Conservation (phyloP, 2,113 vertebrate species). For the Protobothrops flavoviridis region DNA sequence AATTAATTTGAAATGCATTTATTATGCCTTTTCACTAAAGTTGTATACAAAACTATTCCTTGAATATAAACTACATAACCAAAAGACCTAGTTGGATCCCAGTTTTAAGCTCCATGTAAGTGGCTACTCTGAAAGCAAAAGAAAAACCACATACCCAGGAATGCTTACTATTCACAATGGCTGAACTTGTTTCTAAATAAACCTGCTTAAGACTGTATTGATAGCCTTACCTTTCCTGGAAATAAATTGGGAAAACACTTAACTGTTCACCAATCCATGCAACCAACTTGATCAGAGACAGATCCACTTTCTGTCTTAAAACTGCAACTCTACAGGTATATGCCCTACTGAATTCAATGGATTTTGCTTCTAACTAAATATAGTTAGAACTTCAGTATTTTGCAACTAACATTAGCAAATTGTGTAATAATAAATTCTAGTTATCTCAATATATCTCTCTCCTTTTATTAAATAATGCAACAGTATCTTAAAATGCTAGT, state of each 20-base stretch:
- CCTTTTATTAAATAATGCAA: slow-evolving; percentile 12
- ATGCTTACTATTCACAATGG: background rate
- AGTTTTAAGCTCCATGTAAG: background rate
- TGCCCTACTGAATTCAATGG: background rate
- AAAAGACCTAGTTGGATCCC: slow-evolving; percentile 32
- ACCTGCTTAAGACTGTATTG: background rate
- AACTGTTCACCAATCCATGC: background rate
- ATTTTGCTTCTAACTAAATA: slow-evolving; percentile 5
- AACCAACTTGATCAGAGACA: background rate
- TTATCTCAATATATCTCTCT: background rate
- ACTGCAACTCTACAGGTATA: background rate
- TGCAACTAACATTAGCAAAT: background rate
- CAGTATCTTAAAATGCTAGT: background rate
- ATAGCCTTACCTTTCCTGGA: background rate
- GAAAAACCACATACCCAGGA: background rate
- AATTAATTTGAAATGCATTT: slow-evolving; percentile 5
- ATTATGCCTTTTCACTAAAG: slow-evolving; percentile 7
- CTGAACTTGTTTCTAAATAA: background rate
- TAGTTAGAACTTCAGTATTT: background rate
- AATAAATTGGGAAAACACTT: background rate
- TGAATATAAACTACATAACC: background rate
- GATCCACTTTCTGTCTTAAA: background rate
- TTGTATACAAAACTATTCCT: background rate
- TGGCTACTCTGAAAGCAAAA: background rate
- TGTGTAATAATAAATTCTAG: background rate